These are phyloP conservation scores for Littorina saxatilis DNA, from an alignment of 1,140 invertebrate species.

Conservation along the genomic window DNA sequence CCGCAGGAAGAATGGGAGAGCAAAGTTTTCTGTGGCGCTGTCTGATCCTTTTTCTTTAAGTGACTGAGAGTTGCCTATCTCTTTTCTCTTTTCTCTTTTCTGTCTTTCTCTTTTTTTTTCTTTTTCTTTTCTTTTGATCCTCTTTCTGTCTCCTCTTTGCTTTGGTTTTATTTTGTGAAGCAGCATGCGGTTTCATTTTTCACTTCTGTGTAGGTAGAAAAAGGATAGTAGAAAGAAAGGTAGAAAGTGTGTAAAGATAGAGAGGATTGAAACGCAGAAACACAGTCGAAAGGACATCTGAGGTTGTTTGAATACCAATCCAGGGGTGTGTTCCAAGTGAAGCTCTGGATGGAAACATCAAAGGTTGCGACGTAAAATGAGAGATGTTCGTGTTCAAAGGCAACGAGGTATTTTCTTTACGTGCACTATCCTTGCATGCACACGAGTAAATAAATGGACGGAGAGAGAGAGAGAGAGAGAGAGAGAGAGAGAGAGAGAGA, in stretches of 20 bases:
- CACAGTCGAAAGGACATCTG: constrained; percentile 12
- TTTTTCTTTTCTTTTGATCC: not conserved
- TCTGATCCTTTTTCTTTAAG: constrained; percentile 12
- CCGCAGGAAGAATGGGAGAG: not conserved
- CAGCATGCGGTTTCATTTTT: constrained; percentile 34
- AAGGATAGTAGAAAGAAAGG: too few species aligned
- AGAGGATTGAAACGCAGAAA: constrained; percentile 3
- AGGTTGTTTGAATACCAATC: constrained; percentile 16
- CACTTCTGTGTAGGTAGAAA: constrained; percentile 28
- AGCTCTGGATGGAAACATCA: constrained; percentile 21
- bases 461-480: too few species aligned
- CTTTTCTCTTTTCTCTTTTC: not conserved
- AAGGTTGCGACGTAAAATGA: constrained; percentile 13
- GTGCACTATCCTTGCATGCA: not conserved
- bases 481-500: too few species aligned
- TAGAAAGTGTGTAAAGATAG: too few species aligned
- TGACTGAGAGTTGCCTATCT: not conserved
- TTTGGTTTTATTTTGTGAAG: not conserved
- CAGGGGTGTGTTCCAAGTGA: constrained; percentile 8
- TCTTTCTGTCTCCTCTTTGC: not conserved
- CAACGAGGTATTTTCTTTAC: not conserved
- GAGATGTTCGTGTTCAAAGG: constrained; percentile 4
- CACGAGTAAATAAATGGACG: not conserved
- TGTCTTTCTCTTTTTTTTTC: too few species aligned
- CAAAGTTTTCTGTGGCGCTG: not conserved